Evolutionary conservation across 2,797 vertebrate genomes (phyloP), one percentile per base, ranked within the genome.

Genomic region (Enteromius viviparus): DNA sequence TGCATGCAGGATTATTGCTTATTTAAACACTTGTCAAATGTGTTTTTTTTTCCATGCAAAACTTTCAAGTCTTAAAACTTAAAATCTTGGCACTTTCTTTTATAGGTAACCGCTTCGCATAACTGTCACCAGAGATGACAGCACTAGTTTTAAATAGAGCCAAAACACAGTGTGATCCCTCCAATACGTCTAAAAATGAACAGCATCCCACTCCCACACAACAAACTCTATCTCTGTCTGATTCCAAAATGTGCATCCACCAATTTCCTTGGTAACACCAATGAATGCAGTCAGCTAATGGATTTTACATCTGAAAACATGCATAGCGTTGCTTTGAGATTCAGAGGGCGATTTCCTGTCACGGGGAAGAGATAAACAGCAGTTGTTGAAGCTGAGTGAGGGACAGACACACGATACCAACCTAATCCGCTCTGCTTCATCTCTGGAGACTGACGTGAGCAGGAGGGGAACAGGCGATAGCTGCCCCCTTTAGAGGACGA

Each of bases 391-490:
- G 68, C 34, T 23, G 70, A 85, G 49, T 12, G 17, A 82, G 40
- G 2, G n/a, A 70, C 74, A 78, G 84, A 87, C 58, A 84, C 9
- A 82, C 37, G 47, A 88, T 80, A 92, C 94, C 87, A 96, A 99
- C 98, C 98, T 93, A 99, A 92, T 93, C 98, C 97, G 80, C 98
- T 99, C 89, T 99, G 98, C 84, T 99, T 98, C 95, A 99, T 97
- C 90, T 99, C 98, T 0, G 97, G 95, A 19, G 97, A 96, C 85
- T 98, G 97, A 76, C 97, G 96, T 34, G 97, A 96, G 82, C 96
- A 97, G 78, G 96, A 94, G n/a, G 96, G 96, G 92, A 99, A 98
- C 80, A 99, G 97, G 23, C 98, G 97, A 87, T 98, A 98, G 81
- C 96, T 96, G 82, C 96, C 95, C 0, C 94, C 93, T 92, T 97